Conservation (phyloP, 2,888 invertebrate genomes). For the Drosophila cognata region DNA sequence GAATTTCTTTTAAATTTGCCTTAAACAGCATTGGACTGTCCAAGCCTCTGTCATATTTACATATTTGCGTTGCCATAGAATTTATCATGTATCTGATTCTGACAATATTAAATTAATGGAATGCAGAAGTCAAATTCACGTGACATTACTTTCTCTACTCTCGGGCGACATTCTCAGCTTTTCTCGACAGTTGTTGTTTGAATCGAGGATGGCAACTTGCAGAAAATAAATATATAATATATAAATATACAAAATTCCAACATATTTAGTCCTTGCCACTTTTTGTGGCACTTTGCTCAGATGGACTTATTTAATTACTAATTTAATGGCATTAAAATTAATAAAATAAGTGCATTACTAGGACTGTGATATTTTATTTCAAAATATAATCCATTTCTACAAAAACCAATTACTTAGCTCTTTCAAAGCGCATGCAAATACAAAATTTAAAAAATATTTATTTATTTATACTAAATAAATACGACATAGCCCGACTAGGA, state of each 20-base stretch:
- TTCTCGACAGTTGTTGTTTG: not conserved
- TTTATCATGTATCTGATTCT: slow-evolving; percentile 26
- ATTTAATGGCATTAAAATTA: not conserved
- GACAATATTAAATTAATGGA: slow-evolving; percentile 36
- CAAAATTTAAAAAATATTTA: not conserved
- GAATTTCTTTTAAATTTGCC: slow-evolving; percentile 32
- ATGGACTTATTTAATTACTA: not conserved
- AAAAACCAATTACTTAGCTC: not conserved
- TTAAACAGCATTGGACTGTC: slow-evolving; percentile 15
- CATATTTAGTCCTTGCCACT: not conserved
- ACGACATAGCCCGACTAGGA: not conserved
- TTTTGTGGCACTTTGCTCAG: not conserved
- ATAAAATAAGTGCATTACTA: not conserved
- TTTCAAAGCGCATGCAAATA: not conserved
- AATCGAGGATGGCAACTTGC: not conserved
- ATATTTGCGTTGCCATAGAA: slow-evolving; percentile 27
- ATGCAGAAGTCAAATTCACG: slow-evolving; percentile 20
- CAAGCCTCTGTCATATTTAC: slow-evolving; percentile 35
- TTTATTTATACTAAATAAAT: not conserved
- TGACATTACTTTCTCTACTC: slow-evolving; percentile 2
- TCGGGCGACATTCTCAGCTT: not conserved
- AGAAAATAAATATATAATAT: not conserved
- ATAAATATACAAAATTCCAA: not conserved
- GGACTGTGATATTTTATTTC: not conserved
- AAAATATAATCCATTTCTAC: not conserved